Base-by-base conservation (phyloP, 2,797 vertebrate genomes). In the Myripristis jacobus region DNA sequence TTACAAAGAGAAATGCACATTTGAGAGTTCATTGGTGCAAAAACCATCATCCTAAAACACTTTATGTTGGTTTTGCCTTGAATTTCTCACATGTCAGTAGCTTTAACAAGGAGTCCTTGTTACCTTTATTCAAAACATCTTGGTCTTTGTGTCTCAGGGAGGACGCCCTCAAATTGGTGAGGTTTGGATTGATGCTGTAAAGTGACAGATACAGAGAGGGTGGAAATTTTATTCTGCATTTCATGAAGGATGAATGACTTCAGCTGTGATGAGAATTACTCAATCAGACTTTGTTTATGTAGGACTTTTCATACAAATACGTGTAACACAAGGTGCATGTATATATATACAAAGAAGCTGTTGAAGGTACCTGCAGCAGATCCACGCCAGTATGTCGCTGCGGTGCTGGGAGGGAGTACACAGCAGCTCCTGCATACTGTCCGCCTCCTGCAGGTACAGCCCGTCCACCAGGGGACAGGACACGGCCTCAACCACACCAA, bases 341-440 rank as follows among this genome's bases (percentile, higher is more conserved):
- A n/a, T n/a, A n/a, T n/a, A n/a, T n/a, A n/a, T n/a, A n/a, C n/a
- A n/a, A n/a, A n/a, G n/a, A n/a, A n/a, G n/a, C n/a, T n/a, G n/a
- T n/a, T 51, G 7, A 2, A 19, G 19, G 0, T 54, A 97, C 96
- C 95, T 91, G 82, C 67, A 66, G 77, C 89, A 96, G 68, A 96
- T 92, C 96, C 96, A 97, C 9, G 94, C 85, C 70, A 97, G 89
- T 38, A 97, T 95, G 60, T 95, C 91, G 0, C 93, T 90, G 79
- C 95, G 95, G 76, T 94, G 94, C 51, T 92, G 79, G 0, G 95
- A 96, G 8, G 96, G 94, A 5, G 81, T 69, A 66, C 95, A 96
- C 13, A 97, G 86, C 82, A 97, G 89, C 55, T 95, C 88, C 71
- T 90, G 78, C 80, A 95, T 92, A 24, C 89, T 93, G n/a, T 89